Base-by-base conservation (phyloP, 2,888 invertebrate species). In the Melinaea marsaeus region DNA sequence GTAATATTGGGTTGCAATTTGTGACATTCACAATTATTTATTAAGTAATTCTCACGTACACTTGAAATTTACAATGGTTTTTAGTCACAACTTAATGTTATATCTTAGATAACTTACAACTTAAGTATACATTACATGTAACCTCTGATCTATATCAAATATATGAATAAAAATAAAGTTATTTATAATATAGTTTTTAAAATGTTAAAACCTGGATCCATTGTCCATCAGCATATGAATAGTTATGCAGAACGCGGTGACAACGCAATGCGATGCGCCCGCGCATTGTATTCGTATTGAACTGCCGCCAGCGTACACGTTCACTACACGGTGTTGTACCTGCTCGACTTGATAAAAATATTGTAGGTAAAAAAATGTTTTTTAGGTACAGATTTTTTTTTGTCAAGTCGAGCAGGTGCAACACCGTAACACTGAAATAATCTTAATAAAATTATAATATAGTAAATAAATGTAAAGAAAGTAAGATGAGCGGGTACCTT, bases 151-250 rank as follows among this genome's bases (percentile, higher is more conserved):
- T 22, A 22, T 22, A 22, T 22, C 51, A 51, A 32, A 9, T 2
- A 11, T 51, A 32, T 3, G 22, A 32, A 51, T 9, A 32, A 32
- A 32, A 46, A 46, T 46, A 46, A n/a, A 13, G 46, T 46, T 46
- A 46, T n/a, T 48, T 56, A 57, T 51, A 57, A 42, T 42, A 35
- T 42, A 60, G 55, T 42, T 58, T 58, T 70, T 68, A 73, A 72
- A 69, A 67, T 67, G 71, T 69, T 65, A 71, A 74, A 66, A 62
- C 58, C 35, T 60, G 62, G 59, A 74, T 76, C 76, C 82, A 86
- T 86, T 87, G 85, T 86, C 85, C 82, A 80, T 87, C 86, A 86
- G 61, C 63, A 72, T 76, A 80, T 79, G 83, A 84, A 84, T 85
- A 81, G 84, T 79, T 79, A 83, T 83, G 83, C 82, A 82, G 80